Evolutionary conservation across 2,113 vertebrate species (phyloP), one percentile per base, ranked within the genome.

Genomic region (Plecturocebus donacophilus): DNA sequence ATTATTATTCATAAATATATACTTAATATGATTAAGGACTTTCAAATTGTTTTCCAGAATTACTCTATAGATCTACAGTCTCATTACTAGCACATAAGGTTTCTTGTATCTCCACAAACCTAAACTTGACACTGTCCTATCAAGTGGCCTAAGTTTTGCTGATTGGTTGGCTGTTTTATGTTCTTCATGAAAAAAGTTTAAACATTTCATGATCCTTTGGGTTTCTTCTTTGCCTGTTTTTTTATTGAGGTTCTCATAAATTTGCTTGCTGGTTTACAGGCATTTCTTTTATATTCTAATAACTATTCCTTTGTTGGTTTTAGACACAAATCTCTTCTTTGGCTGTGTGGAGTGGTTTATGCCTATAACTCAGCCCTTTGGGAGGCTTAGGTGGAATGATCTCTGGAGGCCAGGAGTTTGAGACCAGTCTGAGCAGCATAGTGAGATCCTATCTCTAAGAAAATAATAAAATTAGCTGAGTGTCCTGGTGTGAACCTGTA

Each of bases 111-210:
- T 47, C 17, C 20, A 92, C 52, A 95, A 45, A 73, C 52, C 49
- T 94, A 23, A 83, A 95, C 13, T 91, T 97, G 76, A 16, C 64
- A 82, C n/a, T 94, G 0, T 79, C 38, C 35, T 95, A 68, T 83
- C 27, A 94, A 70, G n/a, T 76, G 13, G 14, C 64, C 88, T 92
- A 47, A 80, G 89, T 92, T 97, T 92, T 95, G 70, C 61, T 92
- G 54, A 92, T 95, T 47, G 80, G 10, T 80, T 95, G 21, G 40
- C 93, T 42, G 12, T 79, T 95, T 94, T 27, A 42, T 93, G 61
- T 89, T 49, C n/a, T 95, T 45, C 68, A 13, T 80, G 82, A 93
- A 82, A 81, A 94, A 84, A 47, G 13, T 94, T 93, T 82, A 66
- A 93, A 58, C 47, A n/a, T 49, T 75, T 68, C 35, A 11, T 94